Percentiles rank a stretch among this genome's conserved stretches.
Evolutionary conservation across 2,888 invertebrate genomes (phyloP).

Genomic region (Apamea monoglypha): DNA sequence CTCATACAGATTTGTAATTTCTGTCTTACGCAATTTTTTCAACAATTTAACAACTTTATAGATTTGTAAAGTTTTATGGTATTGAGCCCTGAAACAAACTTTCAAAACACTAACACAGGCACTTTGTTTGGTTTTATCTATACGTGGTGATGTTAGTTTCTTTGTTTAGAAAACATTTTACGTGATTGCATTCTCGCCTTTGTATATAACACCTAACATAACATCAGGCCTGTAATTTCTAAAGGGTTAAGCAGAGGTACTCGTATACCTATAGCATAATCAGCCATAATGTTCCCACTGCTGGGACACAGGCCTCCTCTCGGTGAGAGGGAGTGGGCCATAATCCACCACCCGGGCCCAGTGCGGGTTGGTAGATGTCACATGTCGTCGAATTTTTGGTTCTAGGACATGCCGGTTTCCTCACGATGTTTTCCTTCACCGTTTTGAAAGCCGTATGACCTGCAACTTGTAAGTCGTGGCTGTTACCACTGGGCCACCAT

Average conservation of each 20-base stretch:
- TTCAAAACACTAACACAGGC: neutral
- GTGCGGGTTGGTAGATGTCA: too few species aligned
- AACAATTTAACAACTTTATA: neutral
- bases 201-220: neutral
- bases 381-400: too few species aligned
- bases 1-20: neutral
- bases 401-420: too few species aligned
- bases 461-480: too few species aligned
- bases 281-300: too few species aligned
- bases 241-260: neutral
- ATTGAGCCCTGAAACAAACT: neutral
- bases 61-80: neutral
- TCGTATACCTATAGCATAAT: neutral
- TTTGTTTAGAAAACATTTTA: neutral
- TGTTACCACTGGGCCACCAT: too few species aligned
- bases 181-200: too few species aligned
- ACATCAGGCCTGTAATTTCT: neutral
- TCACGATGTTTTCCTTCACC: too few species aligned
- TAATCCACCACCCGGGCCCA: too few species aligned
- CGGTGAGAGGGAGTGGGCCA: too few species aligned
- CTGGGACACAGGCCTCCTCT: too few species aligned
- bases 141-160: neutral
- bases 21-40: neutral
- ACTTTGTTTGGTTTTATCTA: neutral
- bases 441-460: too few species aligned